A percentile compares a stretch with the other conserved stretches of the same genome.
These are phyloP conservation scores for Tamias sibiricus DNA, from an alignment of 2,113 vertebrate species.

Conservation along the genomic window DNA sequence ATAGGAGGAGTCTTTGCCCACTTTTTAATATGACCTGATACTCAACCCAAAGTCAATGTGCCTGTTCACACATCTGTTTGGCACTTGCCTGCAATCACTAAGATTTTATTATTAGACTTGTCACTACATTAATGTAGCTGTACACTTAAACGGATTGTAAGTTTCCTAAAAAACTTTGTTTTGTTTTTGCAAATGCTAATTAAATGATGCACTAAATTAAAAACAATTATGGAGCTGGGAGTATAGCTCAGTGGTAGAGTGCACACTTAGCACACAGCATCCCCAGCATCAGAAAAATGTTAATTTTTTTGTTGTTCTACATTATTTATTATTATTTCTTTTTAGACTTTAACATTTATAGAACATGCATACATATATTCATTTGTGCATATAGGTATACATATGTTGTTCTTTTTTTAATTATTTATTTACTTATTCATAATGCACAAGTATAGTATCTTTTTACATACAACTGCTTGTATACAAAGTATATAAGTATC, in stretches of 20 bases:
- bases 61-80: slow-evolving; percentile 86
- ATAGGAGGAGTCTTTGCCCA: background rate
- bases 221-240: slow-evolving; percentile 83
- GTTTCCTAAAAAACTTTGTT: slow-evolving; percentile 88
- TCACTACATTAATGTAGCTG: slow-evolving; percentile 86
- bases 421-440: too few species aligned
- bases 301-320: too few species aligned
- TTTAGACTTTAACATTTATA: too few species aligned
- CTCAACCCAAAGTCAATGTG: slow-evolving; percentile 69
- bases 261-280: background rate
- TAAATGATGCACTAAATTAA: slow-evolving; percentile 89
- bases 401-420: too few species aligned
- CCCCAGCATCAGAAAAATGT: background rate
- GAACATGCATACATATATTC: too few species aligned
- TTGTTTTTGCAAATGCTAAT: slow-evolving; percentile 88
- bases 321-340: too few species aligned
- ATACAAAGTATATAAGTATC: too few species aligned
- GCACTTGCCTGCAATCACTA: slow-evolving; percentile 84
- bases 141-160: slow-evolving; percentile 88
- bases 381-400: too few species aligned
- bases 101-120: slow-evolving; percentile 85
- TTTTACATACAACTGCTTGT: too few species aligned
- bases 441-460: too few species aligned
- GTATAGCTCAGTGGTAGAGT: background rate
- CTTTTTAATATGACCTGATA: slow-evolving; percentile 77